These are phyloP conservation scores for Poeciliopsis infans DNA, from an alignment of 2,797 vertebrate species.

Conservation along the genomic window DNA sequence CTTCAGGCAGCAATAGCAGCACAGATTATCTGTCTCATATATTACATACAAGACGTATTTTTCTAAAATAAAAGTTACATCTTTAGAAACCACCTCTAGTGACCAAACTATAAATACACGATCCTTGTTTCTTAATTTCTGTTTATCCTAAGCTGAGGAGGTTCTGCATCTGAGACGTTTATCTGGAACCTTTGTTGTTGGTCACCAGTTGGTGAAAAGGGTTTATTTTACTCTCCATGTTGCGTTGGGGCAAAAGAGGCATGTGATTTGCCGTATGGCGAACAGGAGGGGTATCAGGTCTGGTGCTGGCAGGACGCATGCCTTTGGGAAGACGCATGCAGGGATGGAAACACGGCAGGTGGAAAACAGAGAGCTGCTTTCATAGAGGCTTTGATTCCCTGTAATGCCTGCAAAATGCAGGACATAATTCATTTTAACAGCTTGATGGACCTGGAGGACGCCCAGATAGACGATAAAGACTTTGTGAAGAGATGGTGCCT, in stretches of 20 bases:
- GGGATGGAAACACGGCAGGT: slow-evolving; percentile 4
- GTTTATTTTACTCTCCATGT: background rate
- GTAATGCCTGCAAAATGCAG: background rate
- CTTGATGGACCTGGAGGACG: background rate
- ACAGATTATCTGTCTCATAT: too few species aligned
- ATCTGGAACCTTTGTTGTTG: background rate
- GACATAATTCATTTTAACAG: background rate
- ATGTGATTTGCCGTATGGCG: background rate
- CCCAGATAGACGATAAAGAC: background rate
- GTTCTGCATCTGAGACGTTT: background rate
- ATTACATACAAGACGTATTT: too few species aligned
- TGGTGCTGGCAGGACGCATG: background rate
- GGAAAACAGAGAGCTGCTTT: background rate
- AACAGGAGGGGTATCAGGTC: background rate
- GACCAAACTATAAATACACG: background rate
- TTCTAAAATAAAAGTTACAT: too few species aligned
- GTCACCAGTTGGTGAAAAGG: background rate
- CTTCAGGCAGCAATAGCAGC: too few species aligned
- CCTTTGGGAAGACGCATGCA: slow-evolving; percentile 4
- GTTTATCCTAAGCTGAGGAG: background rate
- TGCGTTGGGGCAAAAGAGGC: background rate
- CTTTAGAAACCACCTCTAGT: too few species aligned
- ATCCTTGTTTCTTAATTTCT: background rate
- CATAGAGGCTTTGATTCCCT: background rate
- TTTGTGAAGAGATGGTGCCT: background rate